These are phyloP conservation scores for Boleophthalmus pectinirostris DNA, from an alignment of 2,113 vertebrate genomes.

Conservation along the genomic window DNA sequence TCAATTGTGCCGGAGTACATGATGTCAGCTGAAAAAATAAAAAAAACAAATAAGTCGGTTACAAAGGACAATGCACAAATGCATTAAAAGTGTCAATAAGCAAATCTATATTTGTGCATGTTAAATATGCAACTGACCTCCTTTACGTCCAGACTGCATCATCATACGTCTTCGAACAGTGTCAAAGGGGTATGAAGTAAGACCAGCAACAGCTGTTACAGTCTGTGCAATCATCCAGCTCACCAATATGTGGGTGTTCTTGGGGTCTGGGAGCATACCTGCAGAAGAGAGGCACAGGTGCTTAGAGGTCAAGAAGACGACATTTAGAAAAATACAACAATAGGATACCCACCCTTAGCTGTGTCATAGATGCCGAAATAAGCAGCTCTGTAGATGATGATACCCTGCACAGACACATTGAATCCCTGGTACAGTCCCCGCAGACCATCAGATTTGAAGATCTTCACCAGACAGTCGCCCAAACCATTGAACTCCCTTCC, in stretches of 20 bases:
- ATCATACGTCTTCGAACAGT: constrained; percentile 93
- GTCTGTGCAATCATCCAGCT: constrained; percentile 96
- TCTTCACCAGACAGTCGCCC: constrained; percentile 83
- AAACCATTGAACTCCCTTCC: constrained; percentile 84
- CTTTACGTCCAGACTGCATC: constrained; percentile 97
- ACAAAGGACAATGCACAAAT: background rate
- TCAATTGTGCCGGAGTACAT: constrained; percentile 93
- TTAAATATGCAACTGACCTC: constrained; percentile 74
- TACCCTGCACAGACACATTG: constrained; percentile 91
- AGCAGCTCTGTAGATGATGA: constrained; percentile 95
- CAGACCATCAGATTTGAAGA: constrained; percentile 82
- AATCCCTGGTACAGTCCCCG: constrained; percentile 86
- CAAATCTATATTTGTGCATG: background rate
- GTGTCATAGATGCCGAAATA: constrained; percentile 96
- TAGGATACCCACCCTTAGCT: constrained; percentile 82
- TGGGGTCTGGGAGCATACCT: constrained; percentile 95
- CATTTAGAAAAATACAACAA: background rate
- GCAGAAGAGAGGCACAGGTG: background rate
- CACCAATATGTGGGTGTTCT: constrained; percentile 88
- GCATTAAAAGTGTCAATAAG: too few species aligned
- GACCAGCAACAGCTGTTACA: constrained; percentile 86
- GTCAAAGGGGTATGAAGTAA: constrained; percentile 92
- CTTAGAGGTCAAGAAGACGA: background rate
- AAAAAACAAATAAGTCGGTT: background rate
- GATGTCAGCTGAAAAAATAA: constrained; percentile 83